Base-by-base conservation (phyloP, 2,888 invertebrate species). In the Cenopis cana region DNA sequence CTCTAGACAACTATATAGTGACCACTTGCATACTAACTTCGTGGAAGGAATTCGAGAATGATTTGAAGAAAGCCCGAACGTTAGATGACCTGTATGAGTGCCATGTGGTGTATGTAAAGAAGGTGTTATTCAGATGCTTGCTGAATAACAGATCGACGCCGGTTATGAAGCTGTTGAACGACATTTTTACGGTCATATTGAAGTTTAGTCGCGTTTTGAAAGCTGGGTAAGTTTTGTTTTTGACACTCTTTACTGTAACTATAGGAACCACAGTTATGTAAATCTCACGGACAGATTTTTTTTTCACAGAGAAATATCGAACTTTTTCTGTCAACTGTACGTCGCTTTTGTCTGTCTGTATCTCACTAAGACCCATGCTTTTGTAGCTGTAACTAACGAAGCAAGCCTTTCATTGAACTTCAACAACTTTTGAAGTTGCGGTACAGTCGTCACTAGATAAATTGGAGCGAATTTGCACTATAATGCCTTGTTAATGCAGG, bases 1-100 rank as follows among this genome's bases (percentile, higher is more conserved):
- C 96, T 0, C 84, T 97, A 33, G 96, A 97, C 83, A 96, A 96
- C 87, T 97, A 97, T 82, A 94, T 97, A 66, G 96, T 96, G 0
- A 96, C 96, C 0, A 96, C 96, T 64, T 97, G 97, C 36, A 91
- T 97, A 36, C 95, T 96, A 65, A 94, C 95, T 0, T 96, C 96
- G 1, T 97, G 97, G 97, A 94, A 94, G 1, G 95, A 95, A 73
- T 96, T 97, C 75, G 96, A 96, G 78, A 95, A 95, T 73, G 95
- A 95, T 78, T 83, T 97, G 55, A 90, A 94, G 76, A 93, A 93
- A 62, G 95, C 96, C 0, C 90, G 94, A 20, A 96, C 95, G 0
- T 84, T 97, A 10, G 97, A 97, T 79, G 95, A 96, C 74, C 88
- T 97, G 17, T 96, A 97, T 78, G 92, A 95, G 14, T 95, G 95